phyloP scores from a whole-genome alignment of 2,797 vertebrate species.

The Carduelis carduelis region DNA sequence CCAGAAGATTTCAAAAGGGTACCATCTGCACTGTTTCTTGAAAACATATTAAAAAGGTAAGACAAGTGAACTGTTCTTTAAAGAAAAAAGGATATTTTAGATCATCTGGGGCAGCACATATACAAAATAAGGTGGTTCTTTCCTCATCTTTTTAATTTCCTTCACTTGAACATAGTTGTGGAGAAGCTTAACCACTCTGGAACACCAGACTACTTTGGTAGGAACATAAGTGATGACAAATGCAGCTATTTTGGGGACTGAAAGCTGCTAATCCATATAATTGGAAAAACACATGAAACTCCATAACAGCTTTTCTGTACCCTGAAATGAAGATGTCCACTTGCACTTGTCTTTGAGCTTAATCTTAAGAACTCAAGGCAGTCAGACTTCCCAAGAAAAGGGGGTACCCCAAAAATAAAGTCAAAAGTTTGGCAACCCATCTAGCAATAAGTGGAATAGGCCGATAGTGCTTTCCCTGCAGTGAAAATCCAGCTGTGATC shows the following conservation, averaged over 20 bases:
- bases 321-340: not conserved
- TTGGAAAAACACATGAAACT: conserved; percentile 17
- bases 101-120: not conserved
- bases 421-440: conserved; percentile 8
- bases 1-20: not conserved
- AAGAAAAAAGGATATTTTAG: not conserved
- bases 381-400: not conserved
- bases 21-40: not conserved
- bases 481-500: conserved; percentile 35
- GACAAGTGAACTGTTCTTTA: not conserved
- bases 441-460: not conserved
- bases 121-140: conserved; percentile 18
- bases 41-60: not conserved
- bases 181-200: conserved; percentile 48
- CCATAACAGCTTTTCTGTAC: not conserved
- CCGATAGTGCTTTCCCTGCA: conserved; percentile 39
- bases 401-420: accelerated
- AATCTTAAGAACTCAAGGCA: not conserved
- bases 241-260: conserved; percentile 8
- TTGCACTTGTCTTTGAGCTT: not conserved
- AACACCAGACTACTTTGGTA: conserved; percentile 52
- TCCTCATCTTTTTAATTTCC: conserved; percentile 33
- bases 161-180: conserved; percentile 52
- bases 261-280: conserved; percentile 41
- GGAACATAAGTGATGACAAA: conserved; percentile 49